Conservation (phyloP, 2,888 invertebrate genomes). For the Teinopalpus imperialis region DNA sequence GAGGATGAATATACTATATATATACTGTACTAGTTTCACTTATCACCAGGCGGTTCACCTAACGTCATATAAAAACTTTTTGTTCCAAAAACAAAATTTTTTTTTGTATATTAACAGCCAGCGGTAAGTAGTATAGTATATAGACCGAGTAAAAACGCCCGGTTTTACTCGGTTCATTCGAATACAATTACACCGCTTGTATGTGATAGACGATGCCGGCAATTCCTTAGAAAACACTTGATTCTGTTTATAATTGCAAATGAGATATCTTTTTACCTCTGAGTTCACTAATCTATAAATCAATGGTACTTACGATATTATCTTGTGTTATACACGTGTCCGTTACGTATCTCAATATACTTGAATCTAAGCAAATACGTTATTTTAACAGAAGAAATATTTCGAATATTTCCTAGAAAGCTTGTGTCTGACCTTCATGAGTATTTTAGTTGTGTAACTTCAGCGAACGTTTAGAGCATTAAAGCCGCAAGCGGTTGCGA, state of each 20-base stretch:
- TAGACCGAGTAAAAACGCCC: constrained; percentile 42
- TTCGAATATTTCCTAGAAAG: constrained; percentile 11
- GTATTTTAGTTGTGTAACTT: constrained; percentile 10
- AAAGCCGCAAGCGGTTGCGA: constrained; percentile 4
- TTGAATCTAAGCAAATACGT: background rate
- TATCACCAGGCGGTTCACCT: too few relatives aligned
- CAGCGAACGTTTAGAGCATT: constrained; percentile 11
- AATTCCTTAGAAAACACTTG: constrained; percentile 23
- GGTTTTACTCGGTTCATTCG: constrained; percentile 40
- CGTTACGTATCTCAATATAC: too few relatives aligned
- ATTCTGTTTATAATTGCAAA: constrained; percentile 24
- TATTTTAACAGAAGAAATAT: constrained; percentile 1
- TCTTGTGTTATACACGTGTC: too few relatives aligned
- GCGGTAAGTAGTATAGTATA: too few relatives aligned
- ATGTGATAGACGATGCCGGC: constrained; percentile 39
- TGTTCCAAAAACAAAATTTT: too few relatives aligned
- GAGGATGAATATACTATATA: too few relatives aligned
- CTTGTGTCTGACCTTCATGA: constrained; percentile 15
- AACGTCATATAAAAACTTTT: too few relatives aligned
- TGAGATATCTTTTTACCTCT: constrained; percentile 21
- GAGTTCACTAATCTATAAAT: constrained; percentile 2
- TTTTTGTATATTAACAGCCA: too few relatives aligned
- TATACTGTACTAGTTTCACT: too few relatives aligned
- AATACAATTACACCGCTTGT: constrained; percentile 50
- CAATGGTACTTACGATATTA: too few relatives aligned